Base-by-base conservation (phyloP, 2,888 invertebrate species). In the Chrysotoxum bicinctum region DNA sequence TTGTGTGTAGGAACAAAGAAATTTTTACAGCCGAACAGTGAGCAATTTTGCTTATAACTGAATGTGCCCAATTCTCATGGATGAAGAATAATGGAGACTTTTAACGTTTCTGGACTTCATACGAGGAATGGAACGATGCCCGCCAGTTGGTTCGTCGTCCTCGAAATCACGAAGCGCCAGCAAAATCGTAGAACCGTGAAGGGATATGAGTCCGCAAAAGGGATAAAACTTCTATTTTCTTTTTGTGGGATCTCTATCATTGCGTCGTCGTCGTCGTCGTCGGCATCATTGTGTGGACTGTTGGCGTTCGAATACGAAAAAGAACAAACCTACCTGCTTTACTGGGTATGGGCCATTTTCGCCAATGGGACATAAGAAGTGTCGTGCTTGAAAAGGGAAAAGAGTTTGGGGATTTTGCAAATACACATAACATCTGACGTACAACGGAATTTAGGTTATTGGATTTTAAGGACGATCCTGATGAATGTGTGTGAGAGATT, bases 391-490 rank as follows among this genome's bases (percentile, higher is more conserved):
- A 64, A 69, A 69, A 58, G 30, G 4, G 23, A 40, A 75, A 52
- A 60, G 62, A 40, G 62, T 66, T 75, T 43, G 64, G 64, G 70
- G 12, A 66, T 43, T 43, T 58, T 21, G 43, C 66, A 72, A 60
- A 70, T 45, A 26, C 23, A 83, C 73, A 73, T 10, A 54, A 68
- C 26, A 52, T 72, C 43, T 68, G 72, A 64, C 50, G 50, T 69
- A 56, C 40, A 80, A 60, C 66, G 79, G 84, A 75, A 84, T 84
- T 84, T 79, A 70, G 84, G 84, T 84, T 84, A 84, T 84, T 80
- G 80, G 84, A 84, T 84, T 84, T 84, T 84, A 75, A 84, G 84
- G 66, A 80, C 84, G 30, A 48, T 70, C 26, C 52, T 45, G 43
- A 4, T 35, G 3, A 14, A 14, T 37, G 8, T 43, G 43, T 43